phyloP scores from a whole-genome alignment of 1,140 invertebrate species.

The Diorhabda sublineata region DNA sequence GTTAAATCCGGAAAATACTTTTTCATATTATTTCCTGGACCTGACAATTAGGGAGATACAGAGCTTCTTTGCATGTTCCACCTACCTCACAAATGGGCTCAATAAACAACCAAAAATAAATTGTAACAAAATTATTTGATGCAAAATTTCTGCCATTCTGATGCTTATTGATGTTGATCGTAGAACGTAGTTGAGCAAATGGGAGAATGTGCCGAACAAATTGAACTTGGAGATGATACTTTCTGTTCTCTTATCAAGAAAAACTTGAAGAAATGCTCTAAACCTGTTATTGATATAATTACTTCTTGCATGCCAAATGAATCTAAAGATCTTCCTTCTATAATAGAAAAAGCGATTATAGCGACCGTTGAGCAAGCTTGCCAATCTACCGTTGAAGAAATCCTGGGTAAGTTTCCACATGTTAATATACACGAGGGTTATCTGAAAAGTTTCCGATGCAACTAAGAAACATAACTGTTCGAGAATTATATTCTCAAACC shows the following conservation, averaged over 20 bases:
- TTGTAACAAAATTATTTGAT: too few species aligned
- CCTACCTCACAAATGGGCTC: too few species aligned
- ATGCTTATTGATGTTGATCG: too few species aligned
- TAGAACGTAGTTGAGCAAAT: slow-evolving; percentile 18
- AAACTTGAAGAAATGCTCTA: slow-evolving; percentile 20
- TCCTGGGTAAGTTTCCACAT: slow-evolving; percentile 21
- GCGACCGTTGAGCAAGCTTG: slow-evolving; percentile 18
- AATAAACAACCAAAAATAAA: too few species aligned
- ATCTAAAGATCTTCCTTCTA: slow-evolving; percentile 21
- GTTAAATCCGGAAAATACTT: too few species aligned
- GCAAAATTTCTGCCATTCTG: too few species aligned
- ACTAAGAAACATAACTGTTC: too few species aligned
- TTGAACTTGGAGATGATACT: slow-evolving; percentile 22
- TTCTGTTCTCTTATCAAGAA: slow-evolving; percentile 23
- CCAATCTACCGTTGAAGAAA: slow-evolving; percentile 22
- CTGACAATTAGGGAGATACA: too few species aligned
- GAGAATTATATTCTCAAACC: too few species aligned
- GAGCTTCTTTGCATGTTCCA: too few species aligned
- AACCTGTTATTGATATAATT: slow-evolving; percentile 14
- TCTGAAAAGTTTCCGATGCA: neutral
- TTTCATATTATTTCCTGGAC: too few species aligned
- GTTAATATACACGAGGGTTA: too few species aligned
- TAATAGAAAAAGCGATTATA: slow-evolving; percentile 10
- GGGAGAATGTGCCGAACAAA: slow-evolving; percentile 15
- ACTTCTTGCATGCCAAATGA: slow-evolving; percentile 19